phyloP scores from a whole-genome alignment of 1,140 invertebrate species.

The Oedothorax gibbosus region DNA sequence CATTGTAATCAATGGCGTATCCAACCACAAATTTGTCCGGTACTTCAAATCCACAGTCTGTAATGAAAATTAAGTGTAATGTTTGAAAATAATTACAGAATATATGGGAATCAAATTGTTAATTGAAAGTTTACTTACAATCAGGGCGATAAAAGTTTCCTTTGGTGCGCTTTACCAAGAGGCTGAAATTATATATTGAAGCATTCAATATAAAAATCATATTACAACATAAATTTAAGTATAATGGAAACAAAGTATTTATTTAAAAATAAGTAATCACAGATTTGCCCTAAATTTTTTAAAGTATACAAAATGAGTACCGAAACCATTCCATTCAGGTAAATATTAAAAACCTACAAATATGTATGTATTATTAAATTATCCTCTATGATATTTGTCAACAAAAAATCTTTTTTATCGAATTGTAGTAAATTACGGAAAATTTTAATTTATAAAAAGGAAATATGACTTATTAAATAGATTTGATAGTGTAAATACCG shows the following conservation, averaged over 20 bases:
- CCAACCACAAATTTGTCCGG: constrained; percentile 76
- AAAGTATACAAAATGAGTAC: no score
- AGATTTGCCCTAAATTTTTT: no score
- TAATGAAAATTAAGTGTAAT: constrained; percentile 61
- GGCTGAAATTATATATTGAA: constrained; percentile 58
- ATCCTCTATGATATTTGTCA: not conserved
- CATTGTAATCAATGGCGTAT: constrained; percentile 77
- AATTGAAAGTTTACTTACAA: constrained; percentile 53
- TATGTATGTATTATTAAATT: no score
- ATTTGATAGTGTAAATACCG: not conserved
- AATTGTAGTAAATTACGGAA: not conserved
- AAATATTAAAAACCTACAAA: no score
- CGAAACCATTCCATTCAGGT: no score
- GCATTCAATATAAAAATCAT: not conserved
- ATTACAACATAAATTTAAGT: not conserved
- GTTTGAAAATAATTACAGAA: not conserved
- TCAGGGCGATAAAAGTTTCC: constrained; percentile 66
- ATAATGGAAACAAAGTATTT: no score
- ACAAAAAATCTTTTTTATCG: not conserved
- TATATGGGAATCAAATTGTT: not conserved
- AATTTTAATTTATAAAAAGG: not conserved
- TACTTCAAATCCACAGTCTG: constrained; percentile 75
- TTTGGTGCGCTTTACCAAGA: constrained; percentile 71
- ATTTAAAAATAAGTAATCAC: no score
- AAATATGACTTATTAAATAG: not conserved